These are phyloP conservation scores for Pemphigus obesinymphae DNA, from an alignment of 1,140 invertebrate genomes.

Conservation along the genomic window DNA sequence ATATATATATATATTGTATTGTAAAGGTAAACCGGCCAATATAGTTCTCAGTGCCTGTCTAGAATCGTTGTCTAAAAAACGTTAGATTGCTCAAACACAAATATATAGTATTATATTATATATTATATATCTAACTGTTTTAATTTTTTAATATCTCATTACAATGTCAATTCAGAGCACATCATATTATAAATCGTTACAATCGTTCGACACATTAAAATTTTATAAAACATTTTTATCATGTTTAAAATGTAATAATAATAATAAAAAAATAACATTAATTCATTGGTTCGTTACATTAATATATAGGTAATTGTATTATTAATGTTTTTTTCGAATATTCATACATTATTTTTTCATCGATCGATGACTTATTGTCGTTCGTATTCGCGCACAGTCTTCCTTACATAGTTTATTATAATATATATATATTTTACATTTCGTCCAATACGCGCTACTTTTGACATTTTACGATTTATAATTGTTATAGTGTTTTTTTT, in stretches of 20 bases:
- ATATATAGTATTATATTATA: not conserved
- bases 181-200: not conserved
- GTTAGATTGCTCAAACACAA: slow-evolving; percentile 33
- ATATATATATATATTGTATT: not conserved
- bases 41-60: not conserved
- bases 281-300: not conserved
- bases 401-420: not conserved
- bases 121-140: slow-evolving; percentile 1
- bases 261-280: too few species aligned
- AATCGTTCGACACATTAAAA: not conserved
- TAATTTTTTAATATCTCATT: not conserved
- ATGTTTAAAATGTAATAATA: too few species aligned
- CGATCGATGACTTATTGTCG: not conserved
- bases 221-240: too few species aligned
- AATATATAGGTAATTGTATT: too few species aligned
- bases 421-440: not conserved
- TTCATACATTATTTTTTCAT: too few species aligned
- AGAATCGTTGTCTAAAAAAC: not conserved
- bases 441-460: not conserved
- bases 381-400: not conserved
- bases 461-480: too few species aligned
- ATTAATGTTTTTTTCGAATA: too few species aligned
- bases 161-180: slow-evolving; percentile 29
- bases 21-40: not conserved
- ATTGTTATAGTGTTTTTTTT: not conserved